These are phyloP conservation scores for Scaptomyza flava DNA, from an alignment of 2,888 invertebrate species.

Conservation along the genomic window DNA sequence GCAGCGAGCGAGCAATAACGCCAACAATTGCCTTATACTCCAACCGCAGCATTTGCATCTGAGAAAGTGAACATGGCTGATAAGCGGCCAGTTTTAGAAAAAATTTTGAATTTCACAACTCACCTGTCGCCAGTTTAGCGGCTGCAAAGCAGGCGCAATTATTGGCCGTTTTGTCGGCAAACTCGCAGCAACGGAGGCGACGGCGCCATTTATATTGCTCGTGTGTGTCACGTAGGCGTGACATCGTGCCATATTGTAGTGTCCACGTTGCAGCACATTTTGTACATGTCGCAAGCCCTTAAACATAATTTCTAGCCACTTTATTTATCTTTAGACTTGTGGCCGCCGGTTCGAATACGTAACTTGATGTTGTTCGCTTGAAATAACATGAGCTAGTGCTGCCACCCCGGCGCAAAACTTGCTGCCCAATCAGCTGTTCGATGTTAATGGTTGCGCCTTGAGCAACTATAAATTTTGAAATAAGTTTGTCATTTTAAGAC, in stretches of 20 bases:
- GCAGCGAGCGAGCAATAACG: constrained; percentile 79
- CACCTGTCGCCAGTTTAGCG: constrained; percentile 69
- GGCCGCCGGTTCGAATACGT: constrained; percentile 62
- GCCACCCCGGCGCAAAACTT: constrained; percentile 58
- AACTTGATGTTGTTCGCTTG: constrained; percentile 62
- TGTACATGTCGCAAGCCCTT: constrained; percentile 70
- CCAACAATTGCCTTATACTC: constrained; percentile 82
- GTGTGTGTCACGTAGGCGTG: constrained; percentile 46
- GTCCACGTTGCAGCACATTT: constrained; percentile 71
- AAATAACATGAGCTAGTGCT: constrained; percentile 58
- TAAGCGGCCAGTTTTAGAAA: not conserved
- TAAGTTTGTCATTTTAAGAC: constrained; percentile 40
- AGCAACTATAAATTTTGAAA: constrained; percentile 44
- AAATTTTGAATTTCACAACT: constrained; percentile 6
- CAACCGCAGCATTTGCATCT: constrained; percentile 72
- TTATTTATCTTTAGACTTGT: constrained; percentile 31
- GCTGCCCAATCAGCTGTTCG: constrained; percentile 57
- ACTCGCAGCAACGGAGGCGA: constrained; percentile 5
- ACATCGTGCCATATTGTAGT: constrained; percentile 46
- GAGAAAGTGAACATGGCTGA: not conserved
- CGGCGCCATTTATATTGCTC: constrained; percentile 9
- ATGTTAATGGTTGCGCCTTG: constrained; percentile 27
- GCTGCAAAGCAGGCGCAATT: constrained; percentile 35
- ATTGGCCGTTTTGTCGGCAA: constrained; percentile 9
- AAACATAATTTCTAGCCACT: constrained; percentile 65